phyloP scores from a whole-genome alignment of 2,797 vertebrate genomes.

The Champsocephalus gunnari region DNA sequence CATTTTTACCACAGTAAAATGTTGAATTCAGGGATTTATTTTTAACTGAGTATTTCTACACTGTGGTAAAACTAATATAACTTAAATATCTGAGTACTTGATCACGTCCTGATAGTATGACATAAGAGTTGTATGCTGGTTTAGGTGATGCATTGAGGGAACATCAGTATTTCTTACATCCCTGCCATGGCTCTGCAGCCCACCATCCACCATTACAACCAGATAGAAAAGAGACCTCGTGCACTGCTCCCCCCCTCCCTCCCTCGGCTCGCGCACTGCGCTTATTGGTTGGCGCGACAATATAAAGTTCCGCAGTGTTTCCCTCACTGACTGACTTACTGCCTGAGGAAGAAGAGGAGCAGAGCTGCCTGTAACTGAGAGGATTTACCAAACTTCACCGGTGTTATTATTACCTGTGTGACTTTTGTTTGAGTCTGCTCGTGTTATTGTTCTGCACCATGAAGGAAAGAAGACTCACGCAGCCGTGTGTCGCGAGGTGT shows the following conservation, averaged over 20 bases:
- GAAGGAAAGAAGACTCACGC: slow-evolving; percentile 91
- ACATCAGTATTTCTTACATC: background rate
- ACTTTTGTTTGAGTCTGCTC: too few species aligned
- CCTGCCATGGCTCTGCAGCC: background rate
- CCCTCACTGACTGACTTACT: slow-evolving; percentile 5
- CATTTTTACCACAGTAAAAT: background rate
- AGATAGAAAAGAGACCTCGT: slow-evolving; percentile 6
- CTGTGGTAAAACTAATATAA: background rate
- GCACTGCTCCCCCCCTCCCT: slow-evolving; percentile 23
- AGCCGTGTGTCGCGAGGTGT: slow-evolving; percentile 90
- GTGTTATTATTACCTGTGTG: fast-evolving
- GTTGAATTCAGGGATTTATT: background rate
- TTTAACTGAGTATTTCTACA: background rate
- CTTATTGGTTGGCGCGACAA: slow-evolving; percentile 80
- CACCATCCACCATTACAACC: background rate
- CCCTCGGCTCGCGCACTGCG: slow-evolving; percentile 26
- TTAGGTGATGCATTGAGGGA: slow-evolving; percentile 2
- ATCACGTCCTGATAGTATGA: background rate
- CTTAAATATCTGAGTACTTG: background rate
- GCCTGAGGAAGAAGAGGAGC: background rate
- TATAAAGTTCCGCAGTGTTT: slow-evolving; percentile 83
- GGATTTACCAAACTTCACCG: slow-evolving; percentile 25
- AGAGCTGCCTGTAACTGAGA: background rate
- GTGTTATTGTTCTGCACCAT: slow-evolving; percentile 68
- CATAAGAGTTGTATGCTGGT: background rate